Base-by-base conservation (phyloP, 2,888 invertebrate genomes). In the Brachyptera risi region DNA sequence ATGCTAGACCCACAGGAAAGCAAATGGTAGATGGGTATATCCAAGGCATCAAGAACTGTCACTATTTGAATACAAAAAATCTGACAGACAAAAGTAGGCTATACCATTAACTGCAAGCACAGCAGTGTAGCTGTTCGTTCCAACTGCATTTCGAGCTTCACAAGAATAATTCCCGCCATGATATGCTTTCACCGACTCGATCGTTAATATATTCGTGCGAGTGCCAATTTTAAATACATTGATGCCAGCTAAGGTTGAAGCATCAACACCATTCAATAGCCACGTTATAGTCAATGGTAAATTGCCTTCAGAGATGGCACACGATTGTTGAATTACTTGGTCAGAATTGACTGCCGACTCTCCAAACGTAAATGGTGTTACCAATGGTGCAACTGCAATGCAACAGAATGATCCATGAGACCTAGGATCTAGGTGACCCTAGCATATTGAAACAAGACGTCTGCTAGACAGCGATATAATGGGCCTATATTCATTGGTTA, bases 331-430 rank as follows among this genome's bases (percentile, higher is more conserved):
- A 47, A 84, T 82, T 51, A 83, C 81, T 73, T 87, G 86, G 58
- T 86, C 87, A 64, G 84, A 84, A 73, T 84, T 85, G 37, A 85
- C 79, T 17, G 85, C 80, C 70, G 85, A 84, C 62, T 84, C 83
- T 63, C 86, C 87, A 70, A 88, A 86, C 65, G 79, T 73, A 71
- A 88, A 88, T 64, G 83, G 84, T 66, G 84, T 81, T 70, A 88
- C 86, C 79, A 85, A 84, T 65, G 89, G 89, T 70, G 83, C 81
- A 76, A 89, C 88, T 89, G 78, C 73, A 42, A 59, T n/a, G n/a
- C n/a, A n/a, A n/a, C n/a, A n/a, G n/a, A n/a, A n/a, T n/a, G n/a
- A n/a, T n/a, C n/a, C n/a, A n/a, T n/a, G n/a, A n/a, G n/a, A n/a
- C n/a, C n/a, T n/a, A n/a, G n/a, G n/a, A n/a, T n/a, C n/a, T n/a